Percentiles rank a stretch among this genome's conserved stretches.
These are phyloP conservation scores for Ylistrum balloti DNA, from an alignment of 1,140 invertebrate species.

Conservation along the genomic window DNA sequence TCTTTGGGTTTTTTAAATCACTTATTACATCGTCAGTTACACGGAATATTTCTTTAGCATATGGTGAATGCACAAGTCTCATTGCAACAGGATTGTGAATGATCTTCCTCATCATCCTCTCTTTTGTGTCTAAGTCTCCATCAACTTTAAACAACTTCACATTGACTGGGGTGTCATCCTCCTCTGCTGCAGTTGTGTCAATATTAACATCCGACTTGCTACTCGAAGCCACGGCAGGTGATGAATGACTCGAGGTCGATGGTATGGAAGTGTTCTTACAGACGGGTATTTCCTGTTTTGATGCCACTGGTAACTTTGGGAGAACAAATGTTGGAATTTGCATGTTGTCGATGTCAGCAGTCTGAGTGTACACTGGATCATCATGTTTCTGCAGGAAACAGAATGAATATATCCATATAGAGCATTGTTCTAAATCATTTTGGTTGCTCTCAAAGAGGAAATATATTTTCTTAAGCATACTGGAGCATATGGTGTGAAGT, in stretches of 20 bases:
- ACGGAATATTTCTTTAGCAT: constrained; percentile 45
- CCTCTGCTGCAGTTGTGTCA: constrained; percentile 43
- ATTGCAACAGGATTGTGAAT: constrained; percentile 50
- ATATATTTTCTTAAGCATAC: no score
- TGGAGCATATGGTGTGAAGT: no score
- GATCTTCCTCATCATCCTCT: constrained; percentile 48
- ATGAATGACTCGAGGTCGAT: not conserved
- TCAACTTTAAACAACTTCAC: constrained; percentile 48
- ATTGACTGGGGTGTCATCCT: constrained; percentile 12
- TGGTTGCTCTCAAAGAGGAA: no score
- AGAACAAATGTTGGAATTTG: not conserved
- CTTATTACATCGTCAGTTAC: constrained; percentile 41
- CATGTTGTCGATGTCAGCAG: constrained; percentile 50
- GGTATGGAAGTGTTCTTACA: not conserved
- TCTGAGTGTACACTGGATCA: constrained; percentile 52
- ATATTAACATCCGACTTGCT: not conserved
- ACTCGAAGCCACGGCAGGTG: not conserved
- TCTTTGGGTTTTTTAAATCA: constrained; percentile 41
- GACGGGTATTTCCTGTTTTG: not conserved
- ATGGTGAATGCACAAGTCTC: constrained; percentile 44
- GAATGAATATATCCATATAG: not conserved
- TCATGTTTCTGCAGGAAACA: constrained; percentile 41
- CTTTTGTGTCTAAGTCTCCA: not conserved
- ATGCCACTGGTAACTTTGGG: not conserved
- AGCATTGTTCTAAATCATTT: no score